Base-by-base conservation (phyloP, 2,888 invertebrate genomes). In the Coelopa pilipes region DNA sequence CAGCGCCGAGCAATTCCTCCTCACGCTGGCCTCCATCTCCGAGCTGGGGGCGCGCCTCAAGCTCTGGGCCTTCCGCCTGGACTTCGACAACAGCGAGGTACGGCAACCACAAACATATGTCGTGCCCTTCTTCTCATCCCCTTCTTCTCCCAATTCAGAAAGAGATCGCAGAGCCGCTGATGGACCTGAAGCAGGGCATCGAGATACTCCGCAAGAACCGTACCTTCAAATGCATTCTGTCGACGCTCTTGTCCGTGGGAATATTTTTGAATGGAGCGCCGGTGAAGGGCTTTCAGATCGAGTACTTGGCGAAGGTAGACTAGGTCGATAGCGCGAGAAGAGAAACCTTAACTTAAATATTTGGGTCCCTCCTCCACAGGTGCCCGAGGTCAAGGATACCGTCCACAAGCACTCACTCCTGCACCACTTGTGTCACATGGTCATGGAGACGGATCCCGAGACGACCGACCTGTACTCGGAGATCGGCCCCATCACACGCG, bases 341-440 rank as follows among this genome's bases (percentile, higher is more conserved):
- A n/a, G 24, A 17, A 15, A 45, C 62, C 46, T 9, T 13, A 34
- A 45, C 34, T 45, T 45, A 9, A 3, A 15, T 34, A n/a, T 55
- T n/a, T n/a, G n/a, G n/a, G n/a, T n/a, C n/a, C 11, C 45, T 5
- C 46, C 17, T 17, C 1, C 57, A 50, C 19, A 84, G 90, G 96
- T 97, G 82, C 97, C 98, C 83, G 97, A 99, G 90, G 97, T 99
- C 60, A 98, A 99, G 89, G 99, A 99, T 88, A 99, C 99, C 0
- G 98, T 99, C 57, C 97, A 99, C 88, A 99, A 99, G 88, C 98
- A 99, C 89, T 97, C 99, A 9, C 89, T 99, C 76, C 90, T 99
- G 76, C 97, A 99, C 88, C 99, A 99, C 88, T 91, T 99, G 78
- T 98, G 98, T 87, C 95, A 96, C 87, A 96, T 98, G 91, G 97